phyloP scores from a whole-genome alignment of 2,888 invertebrate genomes.

The Athetis lepigone region DNA sequence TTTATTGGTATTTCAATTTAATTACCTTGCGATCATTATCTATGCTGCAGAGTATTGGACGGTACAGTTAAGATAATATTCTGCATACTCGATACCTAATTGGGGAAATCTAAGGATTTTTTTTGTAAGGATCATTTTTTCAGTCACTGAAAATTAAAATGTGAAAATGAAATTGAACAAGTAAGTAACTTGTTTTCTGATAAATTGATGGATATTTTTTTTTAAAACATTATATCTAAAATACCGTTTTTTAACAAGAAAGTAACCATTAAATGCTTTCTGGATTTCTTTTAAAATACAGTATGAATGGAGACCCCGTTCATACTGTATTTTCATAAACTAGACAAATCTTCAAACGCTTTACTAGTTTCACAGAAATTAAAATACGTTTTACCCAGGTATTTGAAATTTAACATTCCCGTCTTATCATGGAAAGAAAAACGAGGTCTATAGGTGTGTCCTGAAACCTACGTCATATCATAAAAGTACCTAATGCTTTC shows the following conservation, averaged over 20 bases:
- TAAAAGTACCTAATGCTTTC: conserved; percentile 35
- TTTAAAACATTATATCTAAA: not conserved
- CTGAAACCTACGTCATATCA: conserved; percentile 49
- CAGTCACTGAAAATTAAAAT: not conserved
- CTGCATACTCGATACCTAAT: too few relatives aligned
- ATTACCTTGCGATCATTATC: conserved; percentile 58
- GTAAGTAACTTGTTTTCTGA: too few relatives aligned
- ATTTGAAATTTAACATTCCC: conserved; percentile 18
- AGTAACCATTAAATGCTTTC: too few relatives aligned
- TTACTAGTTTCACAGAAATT: conserved; percentile 10
- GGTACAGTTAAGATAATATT: conserved; percentile 27
- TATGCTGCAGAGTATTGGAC: conserved; percentile 32
- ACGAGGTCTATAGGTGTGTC: conserved; percentile 47
- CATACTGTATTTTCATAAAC: too few relatives aligned
- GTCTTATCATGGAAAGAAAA: conserved; percentile 21
- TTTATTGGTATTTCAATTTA: conserved; percentile 63
- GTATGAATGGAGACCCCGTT: too few relatives aligned
- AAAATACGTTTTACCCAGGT: conserved; percentile 4
- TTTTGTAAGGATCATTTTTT: not conserved
- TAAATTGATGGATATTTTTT: not conserved
- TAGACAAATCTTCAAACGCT: too few relatives aligned
- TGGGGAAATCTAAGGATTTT: not conserved
- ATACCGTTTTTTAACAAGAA: not conserved
- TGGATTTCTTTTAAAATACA: too few relatives aligned
- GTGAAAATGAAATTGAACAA: not conserved